A percentile compares a stretch with the other conserved stretches of the same genome.
Conservation (phyloP, 2,797 vertebrate species). For the Fistularia commersonii region DNA sequence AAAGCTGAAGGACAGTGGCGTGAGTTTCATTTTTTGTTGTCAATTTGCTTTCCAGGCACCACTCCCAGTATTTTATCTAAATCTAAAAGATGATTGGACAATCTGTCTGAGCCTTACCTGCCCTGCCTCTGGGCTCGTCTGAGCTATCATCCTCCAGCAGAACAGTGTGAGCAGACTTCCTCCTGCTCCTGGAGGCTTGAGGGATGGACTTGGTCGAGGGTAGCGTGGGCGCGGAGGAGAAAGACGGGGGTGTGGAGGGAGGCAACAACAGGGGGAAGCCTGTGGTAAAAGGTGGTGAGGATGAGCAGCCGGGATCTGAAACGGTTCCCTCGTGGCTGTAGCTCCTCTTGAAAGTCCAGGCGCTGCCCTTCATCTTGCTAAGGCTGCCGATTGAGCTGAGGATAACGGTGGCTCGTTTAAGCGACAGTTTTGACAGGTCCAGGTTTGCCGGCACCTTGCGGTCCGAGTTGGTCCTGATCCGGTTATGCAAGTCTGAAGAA, state of each 20-base stretch:
- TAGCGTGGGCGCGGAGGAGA: slow-evolving; percentile 12
- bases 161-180: slow-evolving; percentile 88
- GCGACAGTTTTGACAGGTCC: slow-evolving; percentile 72
- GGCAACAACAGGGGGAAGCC: slow-evolving; percentile 44
- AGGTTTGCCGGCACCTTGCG: slow-evolving; percentile 60
- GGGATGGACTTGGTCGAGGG: slow-evolving; percentile 24
- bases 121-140: slow-evolving; percentile 58
- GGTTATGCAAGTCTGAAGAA: slow-evolving; percentile 77
- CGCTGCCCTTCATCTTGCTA: slow-evolving; percentile 84
- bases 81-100: no score
- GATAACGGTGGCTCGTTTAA: slow-evolving; percentile 83
- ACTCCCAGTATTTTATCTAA: no score
- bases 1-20: slow-evolving; percentile 11
- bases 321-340: slow-evolving; percentile 53
- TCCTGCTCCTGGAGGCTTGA: slow-evolving; percentile 73
- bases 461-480: slow-evolving; percentile 74
- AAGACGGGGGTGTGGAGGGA: slow-evolving; percentile 60
- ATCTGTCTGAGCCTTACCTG: slow-evolving; percentile 19
- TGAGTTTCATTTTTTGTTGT: no score
- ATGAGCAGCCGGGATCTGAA: slow-evolving; percentile 58
- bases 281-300: slow-evolving; percentile 39
- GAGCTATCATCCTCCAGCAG: slow-evolving; percentile 85
- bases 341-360: slow-evolving; percentile 79
- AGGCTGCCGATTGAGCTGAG: slow-evolving; percentile 92
- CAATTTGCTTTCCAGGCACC: no score